Conservation (phyloP, 2,113 vertebrate species). For the Hemicordylus capensis region DNA sequence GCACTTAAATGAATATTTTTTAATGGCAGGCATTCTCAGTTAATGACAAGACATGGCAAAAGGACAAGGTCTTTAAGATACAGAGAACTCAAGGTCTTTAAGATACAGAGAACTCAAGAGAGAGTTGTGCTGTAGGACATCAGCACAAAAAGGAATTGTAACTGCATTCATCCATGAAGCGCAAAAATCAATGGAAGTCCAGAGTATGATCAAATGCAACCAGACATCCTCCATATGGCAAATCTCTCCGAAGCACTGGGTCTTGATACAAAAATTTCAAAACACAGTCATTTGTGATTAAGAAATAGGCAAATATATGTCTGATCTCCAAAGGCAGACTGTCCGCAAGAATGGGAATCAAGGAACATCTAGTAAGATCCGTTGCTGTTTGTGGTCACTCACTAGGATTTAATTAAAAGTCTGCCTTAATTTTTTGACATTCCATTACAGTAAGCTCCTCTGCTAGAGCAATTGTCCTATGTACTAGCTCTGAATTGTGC, state of each 20-base stretch:
- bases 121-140: neutral
- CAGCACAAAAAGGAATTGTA: neutral
- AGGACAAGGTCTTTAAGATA: neutral
- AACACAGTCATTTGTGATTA: neutral
- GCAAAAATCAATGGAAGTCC: neutral
- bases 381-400: neutral
- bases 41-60: neutral
- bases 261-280: neutral
- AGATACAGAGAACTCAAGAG: too few relatives aligned
- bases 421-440: neutral
- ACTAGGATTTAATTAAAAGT: neutral
- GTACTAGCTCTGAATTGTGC: too few relatives aligned
- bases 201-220: neutral
- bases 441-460: neutral
- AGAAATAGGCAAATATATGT: neutral
- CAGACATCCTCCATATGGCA: slow-evolving; percentile 2
- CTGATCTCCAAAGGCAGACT: neutral
- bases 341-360: neutral
- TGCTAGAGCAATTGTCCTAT: neutral
- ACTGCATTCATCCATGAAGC: slow-evolving; percentile 10
- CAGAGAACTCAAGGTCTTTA: neutral
- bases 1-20: neutral
- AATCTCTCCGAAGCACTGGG: neutral
- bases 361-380: neutral
- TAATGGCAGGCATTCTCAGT: neutral